Evolutionary conservation across 2,113 vertebrate species (phyloP), one percentile per base, ranked within the genome.

Genomic region (Campylomormyrus numenius): DNA sequence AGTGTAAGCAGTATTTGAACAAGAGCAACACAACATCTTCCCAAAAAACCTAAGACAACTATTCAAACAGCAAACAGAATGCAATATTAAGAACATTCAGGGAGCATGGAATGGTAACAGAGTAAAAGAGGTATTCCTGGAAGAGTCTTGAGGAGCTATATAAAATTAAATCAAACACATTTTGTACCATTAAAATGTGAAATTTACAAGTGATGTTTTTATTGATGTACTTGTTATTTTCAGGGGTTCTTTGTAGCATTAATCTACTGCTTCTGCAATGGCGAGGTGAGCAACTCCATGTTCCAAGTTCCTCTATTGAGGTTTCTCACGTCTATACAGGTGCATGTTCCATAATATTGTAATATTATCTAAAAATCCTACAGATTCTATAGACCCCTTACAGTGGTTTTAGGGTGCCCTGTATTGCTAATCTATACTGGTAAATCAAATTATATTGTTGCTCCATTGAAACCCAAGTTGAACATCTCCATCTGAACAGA

Each of bases 211-310:
- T 85, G 21, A 48, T 46, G 39, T 85, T 85, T 85, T 85, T 21
- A 85, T 85, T 48, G 24, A 85, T 5, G 7, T 35, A n/a, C 89
- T 58, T 90, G 45, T 15, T 90, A 13, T 85, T 92, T 89, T 42
- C 89, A 97, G 97, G 97, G 97, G 0, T 97, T 97, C 91, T 96
- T 97, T 92, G 96, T 97, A 90, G 96, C 96, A 0, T 96, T 96
- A 88, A 97, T 97, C 94, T 97, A 97, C 94, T 97, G 97, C 92
- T 97, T 97, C 95, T 97, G 96, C 94, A 97, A 97, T 49, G 96
- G 97, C 11, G 97, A 97, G 96, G 96, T 97, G 93, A 93, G 92
- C 90, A 35, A 8, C 27, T 53, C 27, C 53, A 56, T 35, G 17
- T 87, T 88, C 19, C 11, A 15, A 6, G 17, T 83, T 21, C 77